A percentile compares a stretch with the other conserved stretches of the same genome.
Evolutionary conservation across 2,797 vertebrate genomes (phyloP).

Genomic region (Sebastes oblongus): DNA sequence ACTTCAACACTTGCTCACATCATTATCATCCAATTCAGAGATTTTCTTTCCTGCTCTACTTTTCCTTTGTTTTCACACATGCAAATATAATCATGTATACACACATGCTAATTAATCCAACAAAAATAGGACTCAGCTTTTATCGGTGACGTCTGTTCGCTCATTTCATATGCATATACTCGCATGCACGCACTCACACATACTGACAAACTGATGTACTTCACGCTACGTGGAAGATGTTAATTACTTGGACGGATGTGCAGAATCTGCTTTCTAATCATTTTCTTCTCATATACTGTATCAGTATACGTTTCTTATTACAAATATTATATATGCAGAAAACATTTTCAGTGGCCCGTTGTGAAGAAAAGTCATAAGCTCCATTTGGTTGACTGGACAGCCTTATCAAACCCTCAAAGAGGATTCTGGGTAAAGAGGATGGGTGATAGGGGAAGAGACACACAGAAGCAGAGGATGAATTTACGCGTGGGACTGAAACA

Average conservation of each 20-base stretch:
- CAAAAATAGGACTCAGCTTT: conserved; percentile 8
- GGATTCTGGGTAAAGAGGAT: conserved; percentile 24
- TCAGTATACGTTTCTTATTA: not conserved
- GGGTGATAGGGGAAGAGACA: conserved; percentile 4
- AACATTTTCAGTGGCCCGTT: not conserved
- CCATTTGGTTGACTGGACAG: conserved; percentile 12
- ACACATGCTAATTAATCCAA: conserved; percentile 32
- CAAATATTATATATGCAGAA: not conserved
- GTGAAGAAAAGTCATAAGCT: not conserved
- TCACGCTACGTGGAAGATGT: conserved; percentile 4
- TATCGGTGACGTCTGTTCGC: not conserved
- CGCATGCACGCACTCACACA: not conserved
- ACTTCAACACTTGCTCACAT: not conserved
- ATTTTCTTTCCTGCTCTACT: conserved; percentile 10
- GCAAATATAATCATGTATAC: conserved; percentile 20
- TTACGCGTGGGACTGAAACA: conserved; percentile 36
- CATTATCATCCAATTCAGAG: not conserved
- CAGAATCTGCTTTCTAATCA: not conserved
- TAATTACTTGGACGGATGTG: conserved; percentile 10
- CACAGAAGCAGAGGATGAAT: conserved; percentile 21
- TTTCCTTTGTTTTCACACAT: conserved; percentile 9
- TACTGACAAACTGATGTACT: conserved; percentile 3
- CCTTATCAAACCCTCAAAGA: conserved; percentile 33
- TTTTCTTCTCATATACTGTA: not conserved
- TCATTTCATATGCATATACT: not conserved